These are phyloP conservation scores for Cynodonichthys magdalenae DNA, from an alignment of 2,797 vertebrate genomes.

Conservation along the genomic window DNA sequence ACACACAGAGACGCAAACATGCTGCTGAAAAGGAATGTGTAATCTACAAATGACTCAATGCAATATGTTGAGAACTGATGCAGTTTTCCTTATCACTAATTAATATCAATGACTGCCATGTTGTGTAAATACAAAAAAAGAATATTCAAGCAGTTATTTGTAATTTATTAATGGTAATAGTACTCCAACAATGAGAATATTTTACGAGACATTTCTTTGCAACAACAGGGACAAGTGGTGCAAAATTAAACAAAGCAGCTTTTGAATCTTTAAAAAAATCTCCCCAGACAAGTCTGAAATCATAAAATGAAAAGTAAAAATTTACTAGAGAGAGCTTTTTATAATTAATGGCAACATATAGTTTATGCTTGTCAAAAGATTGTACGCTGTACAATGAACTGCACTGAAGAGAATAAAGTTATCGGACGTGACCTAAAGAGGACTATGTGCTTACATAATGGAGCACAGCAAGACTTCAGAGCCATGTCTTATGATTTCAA, in stretches of 20 bases:
- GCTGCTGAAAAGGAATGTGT: not conserved
- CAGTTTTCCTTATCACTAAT: slow-evolving; percentile 3
- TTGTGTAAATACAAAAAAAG: slow-evolving; percentile 11
- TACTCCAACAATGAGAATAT: slow-evolving; percentile 9
- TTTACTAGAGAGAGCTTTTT: not conserved
- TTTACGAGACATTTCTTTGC: slow-evolving; percentile 10
- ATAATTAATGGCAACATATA: not conserved
- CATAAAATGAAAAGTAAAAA: not conserved
- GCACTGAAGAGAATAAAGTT: not conserved
- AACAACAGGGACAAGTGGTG: slow-evolving; percentile 6
- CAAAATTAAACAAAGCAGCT: slow-evolving; percentile 22
- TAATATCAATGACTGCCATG: not conserved
- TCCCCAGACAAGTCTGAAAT: not conserved
- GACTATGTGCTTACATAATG: not conserved
- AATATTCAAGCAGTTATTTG: not conserved
- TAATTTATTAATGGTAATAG: slow-evolving; percentile 19
- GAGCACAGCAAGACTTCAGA: not conserved
- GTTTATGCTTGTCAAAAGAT: not conserved
- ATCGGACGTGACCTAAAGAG: not conserved
- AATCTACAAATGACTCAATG: not conserved
- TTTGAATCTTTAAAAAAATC: slow-evolving; percentile 2
- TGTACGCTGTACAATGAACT: not conserved
- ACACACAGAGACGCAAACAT: not conserved
- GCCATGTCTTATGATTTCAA: not conserved
- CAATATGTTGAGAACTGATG: not conserved